Base-by-base conservation (phyloP, 2,797 vertebrate genomes). In the Clarias laeviceps region DNA sequence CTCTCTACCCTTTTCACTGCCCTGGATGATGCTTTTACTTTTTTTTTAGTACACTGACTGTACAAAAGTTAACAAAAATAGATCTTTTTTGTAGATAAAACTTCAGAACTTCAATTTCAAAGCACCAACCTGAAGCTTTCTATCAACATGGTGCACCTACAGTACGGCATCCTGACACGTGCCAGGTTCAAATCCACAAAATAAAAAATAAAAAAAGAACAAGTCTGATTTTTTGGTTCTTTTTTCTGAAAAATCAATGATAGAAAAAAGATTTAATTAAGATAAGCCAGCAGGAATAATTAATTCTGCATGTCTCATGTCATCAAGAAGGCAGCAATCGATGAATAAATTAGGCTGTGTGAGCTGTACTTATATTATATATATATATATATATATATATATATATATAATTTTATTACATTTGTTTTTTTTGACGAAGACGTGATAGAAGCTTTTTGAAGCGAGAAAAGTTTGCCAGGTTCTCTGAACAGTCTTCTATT, bases 221-320 rank as follows among this genome's bases (percentile, higher is more conserved):
- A 91, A 93, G 90, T 90, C 89, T 91, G 93, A 95, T 94, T 93
- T 91, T 93, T 90, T 0, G 32, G 88, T 62, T 93, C 91, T 90
- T 93, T 94, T 95, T 92, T 95, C 89, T 89, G 50, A 54, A 89
- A 93, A 95, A 95, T 95, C 93, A 92, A 89, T 93, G 93, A 95
- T 93, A 93, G 93, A 93, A 94, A 93, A 94, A 95, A 77, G 94
- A 96, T 96, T 96, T 96, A 95, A 95, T 96, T 96, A 96, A 95
- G 95, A 96, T 96, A 94, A 91, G 90, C 89, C 77, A 92, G 92
- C 89, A 92, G 91, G 92, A 92, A 93, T 95, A 95, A 95, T 96
- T 94, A 95, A 95, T 94, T 95, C 91, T 89, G 91, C 87, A 91
- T 89, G 90, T 92, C 88, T 91, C 91, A 89, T 93, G 93, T 93